Evolutionary conservation across 2,113 vertebrate species (phyloP).

Genomic region (Tragelaphus buxtoni): DNA sequence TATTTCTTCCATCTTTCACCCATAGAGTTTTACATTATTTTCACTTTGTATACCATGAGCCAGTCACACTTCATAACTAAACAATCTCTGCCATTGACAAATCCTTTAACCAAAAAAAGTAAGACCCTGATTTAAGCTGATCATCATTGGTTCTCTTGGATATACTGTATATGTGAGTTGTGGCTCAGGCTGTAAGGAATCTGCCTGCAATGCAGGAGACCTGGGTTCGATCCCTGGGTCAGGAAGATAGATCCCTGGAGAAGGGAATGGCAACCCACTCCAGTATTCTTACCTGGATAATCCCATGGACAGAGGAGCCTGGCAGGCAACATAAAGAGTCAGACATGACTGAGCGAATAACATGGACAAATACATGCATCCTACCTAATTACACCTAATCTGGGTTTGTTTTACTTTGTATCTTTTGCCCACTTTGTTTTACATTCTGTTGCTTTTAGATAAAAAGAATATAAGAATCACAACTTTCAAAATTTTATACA

Average conservation of each 20-base stretch:
- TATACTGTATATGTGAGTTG: slow-evolving; percentile 41
- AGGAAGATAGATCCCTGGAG: background rate
- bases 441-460: background rate
- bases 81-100: slow-evolving; percentile 66
- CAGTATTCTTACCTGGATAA: background rate
- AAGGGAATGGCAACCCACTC: background rate
- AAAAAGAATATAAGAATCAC: background rate
- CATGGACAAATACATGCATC: background rate
- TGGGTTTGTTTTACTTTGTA: background rate
- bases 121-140: slow-evolving; percentile 16
- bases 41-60: background rate
- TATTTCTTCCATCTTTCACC: slow-evolving; percentile 5
- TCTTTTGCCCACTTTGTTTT: background rate
- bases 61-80: slow-evolving; percentile 59
- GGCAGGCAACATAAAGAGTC: background rate
- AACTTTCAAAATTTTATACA: background rate
- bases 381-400: background rate
- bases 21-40: slow-evolving; percentile 59
- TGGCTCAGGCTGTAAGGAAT: background rate
- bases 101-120: slow-evolving; percentile 65
- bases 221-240: background rate
- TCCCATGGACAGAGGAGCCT: background rate
- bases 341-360: background rate
- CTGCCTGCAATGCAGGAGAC: background rate
- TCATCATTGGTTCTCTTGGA: background rate